Percentiles rank a stretch among this genome's conserved stretches.
phyloP scores from a whole-genome alignment of 2,113 vertebrate genomes.

The Myiopsitta monachus region DNA sequence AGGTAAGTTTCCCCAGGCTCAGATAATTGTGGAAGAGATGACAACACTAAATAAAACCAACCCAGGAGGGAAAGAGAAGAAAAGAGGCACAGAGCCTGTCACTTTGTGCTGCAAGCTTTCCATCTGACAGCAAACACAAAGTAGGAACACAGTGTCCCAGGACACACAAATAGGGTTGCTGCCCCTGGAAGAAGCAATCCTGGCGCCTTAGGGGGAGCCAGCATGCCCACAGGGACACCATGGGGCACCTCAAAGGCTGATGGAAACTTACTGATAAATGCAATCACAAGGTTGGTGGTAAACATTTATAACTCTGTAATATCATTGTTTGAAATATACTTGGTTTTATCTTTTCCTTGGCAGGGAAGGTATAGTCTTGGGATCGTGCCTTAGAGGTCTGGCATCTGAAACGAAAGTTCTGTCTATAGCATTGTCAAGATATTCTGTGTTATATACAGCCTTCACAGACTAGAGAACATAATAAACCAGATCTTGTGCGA shows the following conservation, averaged over 20 bases:
- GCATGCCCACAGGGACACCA: neutral
- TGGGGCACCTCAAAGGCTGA: neutral
- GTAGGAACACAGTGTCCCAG: neutral
- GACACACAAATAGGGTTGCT: neutral
- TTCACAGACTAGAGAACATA: neutral
- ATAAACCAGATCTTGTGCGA: neutral
- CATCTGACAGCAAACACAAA: neutral
- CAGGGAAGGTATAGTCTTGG: neutral
- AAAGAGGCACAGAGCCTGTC: neutral
- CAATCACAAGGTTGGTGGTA: neutral
- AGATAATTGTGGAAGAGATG: slow-evolving; percentile 2
- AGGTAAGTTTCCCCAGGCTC: slow-evolving; percentile 41
- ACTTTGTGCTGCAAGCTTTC: neutral
- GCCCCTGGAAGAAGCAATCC: neutral
- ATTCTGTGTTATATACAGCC: neutral
- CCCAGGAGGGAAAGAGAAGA: neutral
- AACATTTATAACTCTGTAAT: neutral
- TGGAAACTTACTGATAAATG: neutral
- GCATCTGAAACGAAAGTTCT: neutral
- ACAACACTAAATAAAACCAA: slow-evolving; percentile 8
- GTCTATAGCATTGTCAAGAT: neutral
- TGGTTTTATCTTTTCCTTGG: slow-evolving; percentile 1
- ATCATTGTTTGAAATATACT: neutral
- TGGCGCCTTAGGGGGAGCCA: neutral
- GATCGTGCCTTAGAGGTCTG: neutral